Base-by-base conservation (phyloP, 2,113 vertebrate genomes). In the Cranoglanis bouderius region DNA sequence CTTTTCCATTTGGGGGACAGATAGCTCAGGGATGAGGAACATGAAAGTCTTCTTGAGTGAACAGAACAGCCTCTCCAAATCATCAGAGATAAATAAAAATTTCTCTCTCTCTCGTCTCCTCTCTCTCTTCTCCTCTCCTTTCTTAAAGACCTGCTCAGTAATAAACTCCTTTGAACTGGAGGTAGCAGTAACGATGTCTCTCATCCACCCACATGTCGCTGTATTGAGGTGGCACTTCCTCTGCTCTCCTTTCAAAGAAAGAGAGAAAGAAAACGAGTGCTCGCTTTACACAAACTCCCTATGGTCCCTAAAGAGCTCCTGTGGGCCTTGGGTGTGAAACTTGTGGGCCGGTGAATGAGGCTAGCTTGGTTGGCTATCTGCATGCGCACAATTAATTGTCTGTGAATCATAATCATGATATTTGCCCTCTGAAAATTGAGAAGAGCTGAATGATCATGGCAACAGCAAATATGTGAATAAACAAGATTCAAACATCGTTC, bases 11-110 rank as follows among this genome's bases (percentile, higher is more conserved):
- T 43, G 35, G 35, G 38, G 10, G 55, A 61, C 53, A 65, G 61
- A 90, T 18, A 65, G 19, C 92, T 89, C 77, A 83, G 75, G 91
- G 90, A 91, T 91, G 87, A 90, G 86, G 55, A 80, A 94, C 93
- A 93, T 94, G 93, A 95, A 92, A 86, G 94, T 92, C 89, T 91
- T 93, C 92, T 92, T 93, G 93, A 94, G 92, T 95, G 93, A 93
- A 92, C 85, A 86, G 35, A 40, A 63, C 40, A 90, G 75, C 53
- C 85, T 84, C 74, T 88, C 35, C 46, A 86, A 77, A 78, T 26
- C 35, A 24, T 83, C 49, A 57, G 21, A 57, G 53, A 84, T 43
- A 13, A 43, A 80, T 80, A 53, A 18, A 46, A 29, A 21, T 57
- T 35, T 57, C 12, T n/a, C 75, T 46, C 21, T 13, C 46, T 18